Evolutionary conservation across 2,113 vertebrate species (phyloP).

Genomic region (Polyodon spathula): DNA sequence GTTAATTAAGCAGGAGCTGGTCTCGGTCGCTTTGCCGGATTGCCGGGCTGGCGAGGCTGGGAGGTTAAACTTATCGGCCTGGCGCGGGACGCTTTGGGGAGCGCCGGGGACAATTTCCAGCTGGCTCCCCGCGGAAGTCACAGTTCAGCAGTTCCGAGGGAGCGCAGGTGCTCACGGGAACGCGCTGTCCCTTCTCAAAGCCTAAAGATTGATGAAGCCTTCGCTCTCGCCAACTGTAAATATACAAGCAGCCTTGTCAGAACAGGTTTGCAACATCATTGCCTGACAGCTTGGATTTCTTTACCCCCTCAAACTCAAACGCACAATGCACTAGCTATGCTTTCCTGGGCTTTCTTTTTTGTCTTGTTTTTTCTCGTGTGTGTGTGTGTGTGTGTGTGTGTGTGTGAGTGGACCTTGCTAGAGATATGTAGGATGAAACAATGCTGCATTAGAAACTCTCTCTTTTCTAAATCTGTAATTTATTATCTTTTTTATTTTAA

Average conservation of each 20-base stretch:
- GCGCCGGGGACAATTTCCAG: slow-evolving; percentile 47
- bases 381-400: background rate
- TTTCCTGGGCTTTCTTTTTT: background rate
- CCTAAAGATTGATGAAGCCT: slow-evolving; percentile 60
- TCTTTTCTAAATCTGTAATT: too few relatives aligned
- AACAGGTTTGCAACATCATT: slow-evolving; percentile 52
- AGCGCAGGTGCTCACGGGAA: slow-evolving; percentile 58
- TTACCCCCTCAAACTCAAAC: slow-evolving; percentile 28
- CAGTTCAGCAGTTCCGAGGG: slow-evolving; percentile 58
- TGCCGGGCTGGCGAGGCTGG: background rate
- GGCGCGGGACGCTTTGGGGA: slow-evolving; percentile 45
- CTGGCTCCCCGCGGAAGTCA: slow-evolving; percentile 46
- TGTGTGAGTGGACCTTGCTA: too few relatives aligned
- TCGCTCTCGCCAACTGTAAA: slow-evolving; percentile 62
- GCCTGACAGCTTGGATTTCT: slow-evolving; percentile 46
- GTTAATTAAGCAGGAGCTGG: slow-evolving; percentile 42
- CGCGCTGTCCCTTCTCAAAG: slow-evolving; percentile 46
- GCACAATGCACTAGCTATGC: background rate
- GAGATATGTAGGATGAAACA: too few relatives aligned
- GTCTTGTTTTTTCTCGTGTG: background rate
- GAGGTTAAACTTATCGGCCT: slow-evolving; percentile 39
- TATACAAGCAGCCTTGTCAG: slow-evolving; percentile 64
- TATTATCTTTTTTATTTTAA: too few relatives aligned
- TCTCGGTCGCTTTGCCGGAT: slow-evolving; percentile 33
- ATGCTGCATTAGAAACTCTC: too few relatives aligned